Base-by-base conservation (phyloP, 2,113 vertebrate genomes). In the Microtus pennsylvanicus region DNA sequence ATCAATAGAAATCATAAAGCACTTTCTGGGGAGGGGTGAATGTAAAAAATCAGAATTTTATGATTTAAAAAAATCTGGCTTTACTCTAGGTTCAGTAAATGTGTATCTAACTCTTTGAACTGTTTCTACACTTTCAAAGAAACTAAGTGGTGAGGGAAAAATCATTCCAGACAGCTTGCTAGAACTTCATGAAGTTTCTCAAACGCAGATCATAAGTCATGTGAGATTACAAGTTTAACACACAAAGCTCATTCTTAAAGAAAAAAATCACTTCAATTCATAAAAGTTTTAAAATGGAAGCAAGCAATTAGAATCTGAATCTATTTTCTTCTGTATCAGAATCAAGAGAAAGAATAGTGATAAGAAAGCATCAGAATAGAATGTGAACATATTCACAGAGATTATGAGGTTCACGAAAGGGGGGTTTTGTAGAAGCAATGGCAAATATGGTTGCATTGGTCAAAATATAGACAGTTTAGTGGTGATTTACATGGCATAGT, bases 391-490 rank as follows among this genome's bases (percentile, higher is more conserved):
- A 75, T 55, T 90, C 86, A n/a, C 21, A 89, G 82, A 94, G 90
- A 72, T 50, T 30, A n/a, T 92, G 33, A 78, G 42, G 86, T 38
- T 61, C 65, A 33, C 61, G 88, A 94, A 85, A 88, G 75, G 78
- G 77, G 87, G 81, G n/a, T 78, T 65, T 92, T 76, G 52, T 80
- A n/a, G 70, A 69, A n/a, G 19, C 24, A 65, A 58, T 2, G 82
- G 17, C 70, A 93, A 93, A 97, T 65, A 93, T 96, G 61, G 70
- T 28, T 94, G 92, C 91, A 96, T 67, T 78, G 4, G 75, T 90
- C 81, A 95, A 95, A 89, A 50, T 85, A 94, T 90, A 78, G 94
- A 95, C 93, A 91, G 76, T 96, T 94, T 95, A 72, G 74, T 91
- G 92, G 67, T 47, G 6, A 90, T 74, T 70, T 61, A 93, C 96